phyloP scores from a whole-genome alignment of 1,140 invertebrate species.

The Hirudo medicinalis region DNA sequence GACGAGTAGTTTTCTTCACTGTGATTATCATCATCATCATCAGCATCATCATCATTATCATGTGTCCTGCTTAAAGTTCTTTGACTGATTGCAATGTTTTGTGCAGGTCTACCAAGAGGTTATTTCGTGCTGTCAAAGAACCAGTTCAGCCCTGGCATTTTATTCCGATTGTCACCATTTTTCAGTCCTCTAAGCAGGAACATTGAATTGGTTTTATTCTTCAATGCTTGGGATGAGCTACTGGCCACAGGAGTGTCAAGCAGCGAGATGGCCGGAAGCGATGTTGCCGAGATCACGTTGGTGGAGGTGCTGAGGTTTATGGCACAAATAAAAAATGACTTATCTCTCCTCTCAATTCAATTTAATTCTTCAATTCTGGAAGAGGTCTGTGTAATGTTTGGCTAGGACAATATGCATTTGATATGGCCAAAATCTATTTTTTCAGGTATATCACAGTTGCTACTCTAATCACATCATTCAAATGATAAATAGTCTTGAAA shows the following conservation, averaged over 20 bases:
- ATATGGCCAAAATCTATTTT: no score
- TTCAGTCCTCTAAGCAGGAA: not conserved
- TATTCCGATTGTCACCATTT: conserved; percentile 11
- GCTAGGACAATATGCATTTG: no score
- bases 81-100: not conserved
- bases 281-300: not conserved
- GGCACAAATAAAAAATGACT: not conserved
- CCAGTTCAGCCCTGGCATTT: not conserved
- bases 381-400: no score
- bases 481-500: not conserved
- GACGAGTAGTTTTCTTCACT: conserved; percentile 28
- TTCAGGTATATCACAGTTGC: no score
- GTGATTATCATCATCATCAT: not conserved
- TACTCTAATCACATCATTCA: not conserved
- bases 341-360: no score
- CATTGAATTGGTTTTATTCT: not conserved
- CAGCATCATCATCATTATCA: not conserved
- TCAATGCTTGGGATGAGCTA: not conserved
- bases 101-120: conserved; percentile 8
- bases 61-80: not conserved
- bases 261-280: not conserved
- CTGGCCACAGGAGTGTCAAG: not conserved
- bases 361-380: no score
- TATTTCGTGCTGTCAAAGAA: conserved; percentile 13
- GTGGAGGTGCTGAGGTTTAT: not conserved